A percentile compares a stretch with the other conserved stretches of the same genome.
These are phyloP conservation scores for Tetragnatha montana DNA, from an alignment of 2,888 invertebrate genomes.

Conservation along the genomic window DNA sequence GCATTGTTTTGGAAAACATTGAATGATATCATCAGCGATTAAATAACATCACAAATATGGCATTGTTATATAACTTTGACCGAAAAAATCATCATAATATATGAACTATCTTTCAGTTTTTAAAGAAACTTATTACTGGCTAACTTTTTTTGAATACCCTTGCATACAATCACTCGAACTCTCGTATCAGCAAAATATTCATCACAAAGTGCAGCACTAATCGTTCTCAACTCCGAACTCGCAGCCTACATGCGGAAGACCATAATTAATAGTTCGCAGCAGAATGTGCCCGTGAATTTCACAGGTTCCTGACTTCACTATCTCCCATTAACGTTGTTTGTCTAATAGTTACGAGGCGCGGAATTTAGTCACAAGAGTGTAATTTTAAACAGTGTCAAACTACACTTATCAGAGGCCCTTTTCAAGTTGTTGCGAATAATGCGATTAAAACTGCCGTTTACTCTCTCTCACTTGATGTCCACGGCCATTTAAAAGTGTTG, in stretches of 20 bases:
- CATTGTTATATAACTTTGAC: no score
- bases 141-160: no score
- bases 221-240: not conserved
- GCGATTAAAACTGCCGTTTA: not conserved
- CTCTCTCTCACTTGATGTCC: not conserved
- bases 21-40: no score
- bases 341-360: not conserved
- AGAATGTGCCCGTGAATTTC: not conserved
- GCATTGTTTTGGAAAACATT: no score
- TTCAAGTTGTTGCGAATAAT: not conserved
- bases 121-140: no score
- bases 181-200: no score
- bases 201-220: not conserved
- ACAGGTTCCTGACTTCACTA: constrained; percentile 1
- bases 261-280: not conserved
- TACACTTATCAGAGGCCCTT: not conserved
- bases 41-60: no score
- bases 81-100: no score
- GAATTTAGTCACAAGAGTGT: not conserved
- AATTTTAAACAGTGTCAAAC: not conserved
- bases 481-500: not conserved
- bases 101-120: no score
- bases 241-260: not conserved
- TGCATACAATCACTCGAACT: no score
- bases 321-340: not conserved